Percentiles rank a stretch among this genome's conserved stretches.
phyloP scores from a whole-genome alignment of 2,797 vertebrate species.

The Karalla daura region DNA sequence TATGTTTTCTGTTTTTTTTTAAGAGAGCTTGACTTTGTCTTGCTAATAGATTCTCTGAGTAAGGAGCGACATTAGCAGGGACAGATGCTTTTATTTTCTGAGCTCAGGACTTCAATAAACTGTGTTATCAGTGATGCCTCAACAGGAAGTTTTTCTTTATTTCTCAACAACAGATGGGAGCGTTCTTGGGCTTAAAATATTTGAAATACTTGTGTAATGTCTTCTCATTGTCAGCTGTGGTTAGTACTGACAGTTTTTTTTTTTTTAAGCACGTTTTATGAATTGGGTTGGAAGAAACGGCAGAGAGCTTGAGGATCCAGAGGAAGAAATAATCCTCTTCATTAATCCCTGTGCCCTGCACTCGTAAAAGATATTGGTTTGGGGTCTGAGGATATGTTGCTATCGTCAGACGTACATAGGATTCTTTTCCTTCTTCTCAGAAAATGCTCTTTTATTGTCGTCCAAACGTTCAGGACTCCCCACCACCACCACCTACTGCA shows the following conservation, averaged over 20 bases:
- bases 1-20: too few relatives aligned
- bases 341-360: constrained; percentile 36
- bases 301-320: constrained; percentile 24
- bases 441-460: constrained; percentile 50
- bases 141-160: constrained; percentile 21
- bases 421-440: constrained; percentile 28
- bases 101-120: constrained; percentile 4
- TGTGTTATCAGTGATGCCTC: constrained; percentile 13
- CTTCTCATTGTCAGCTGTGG: neutral
- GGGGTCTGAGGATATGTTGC: constrained; percentile 34
- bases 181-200: neutral
- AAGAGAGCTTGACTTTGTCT: neutral
- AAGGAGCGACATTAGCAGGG: neutral
- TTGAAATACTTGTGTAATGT: constrained; percentile 1
- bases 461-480: constrained; percentile 49
- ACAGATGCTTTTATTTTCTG: neutral
- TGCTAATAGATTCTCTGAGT: neutral
- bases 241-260: constrained; percentile 1
- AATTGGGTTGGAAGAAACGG: constrained; percentile 16
- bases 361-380: constrained; percentile 31
- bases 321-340: constrained; percentile 24
- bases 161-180: constrained; percentile 27
- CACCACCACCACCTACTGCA: constrained; percentile 20
- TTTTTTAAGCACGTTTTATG: constrained; percentile 21
- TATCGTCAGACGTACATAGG: constrained; percentile 44